Evolutionary conservation across 2,888 invertebrate genomes (phyloP).

Genomic region (Tachystola acroxantha): DNA sequence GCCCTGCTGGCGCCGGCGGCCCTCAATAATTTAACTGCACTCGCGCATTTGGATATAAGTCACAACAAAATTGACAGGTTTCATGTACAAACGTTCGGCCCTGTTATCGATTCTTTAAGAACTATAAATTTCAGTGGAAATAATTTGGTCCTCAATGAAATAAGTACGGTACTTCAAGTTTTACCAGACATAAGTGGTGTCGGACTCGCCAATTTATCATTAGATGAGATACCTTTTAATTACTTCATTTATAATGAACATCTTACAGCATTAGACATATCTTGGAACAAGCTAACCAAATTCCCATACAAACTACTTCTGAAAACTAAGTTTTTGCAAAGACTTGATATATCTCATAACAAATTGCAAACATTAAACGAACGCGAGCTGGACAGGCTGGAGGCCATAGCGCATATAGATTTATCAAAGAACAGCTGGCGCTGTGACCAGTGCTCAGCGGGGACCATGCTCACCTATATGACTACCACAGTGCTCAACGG

Average conservation of each 20-base stretch:
- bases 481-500: slow-evolving; percentile 73
- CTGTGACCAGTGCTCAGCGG: slow-evolving; percentile 82
- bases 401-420: slow-evolving; percentile 73
- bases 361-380: slow-evolving; percentile 81
- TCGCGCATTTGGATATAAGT: slow-evolving; percentile 85
- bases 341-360: slow-evolving; percentile 86
- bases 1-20: slow-evolving; percentile 86
- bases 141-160: slow-evolving; percentile 74
- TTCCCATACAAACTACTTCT: slow-evolving; percentile 77
- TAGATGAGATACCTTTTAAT: slow-evolving; percentile 75
- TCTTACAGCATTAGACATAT: slow-evolving; percentile 83
- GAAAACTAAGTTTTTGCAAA: slow-evolving; percentile 77
- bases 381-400: slow-evolving; percentile 75
- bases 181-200: slow-evolving; percentile 77
- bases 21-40: slow-evolving; percentile 83
- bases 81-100: slow-evolving; percentile 79
- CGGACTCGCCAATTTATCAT: slow-evolving; percentile 78
- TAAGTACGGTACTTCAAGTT: slow-evolving; percentile 77
- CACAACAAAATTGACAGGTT: slow-evolving; percentile 86
- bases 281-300: slow-evolving; percentile 82
- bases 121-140: slow-evolving; percentile 85
- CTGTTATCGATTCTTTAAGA: slow-evolving; percentile 79
- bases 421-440: slow-evolving; percentile 82
- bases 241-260: slow-evolving; percentile 79
- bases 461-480: slow-evolving; percentile 75